A percentile compares a stretch with the other conserved stretches of the same genome.
Evolutionary conservation across 2,888 invertebrate genomes (phyloP).

Genomic region (Dryocosmus kuriphilus): DNA sequence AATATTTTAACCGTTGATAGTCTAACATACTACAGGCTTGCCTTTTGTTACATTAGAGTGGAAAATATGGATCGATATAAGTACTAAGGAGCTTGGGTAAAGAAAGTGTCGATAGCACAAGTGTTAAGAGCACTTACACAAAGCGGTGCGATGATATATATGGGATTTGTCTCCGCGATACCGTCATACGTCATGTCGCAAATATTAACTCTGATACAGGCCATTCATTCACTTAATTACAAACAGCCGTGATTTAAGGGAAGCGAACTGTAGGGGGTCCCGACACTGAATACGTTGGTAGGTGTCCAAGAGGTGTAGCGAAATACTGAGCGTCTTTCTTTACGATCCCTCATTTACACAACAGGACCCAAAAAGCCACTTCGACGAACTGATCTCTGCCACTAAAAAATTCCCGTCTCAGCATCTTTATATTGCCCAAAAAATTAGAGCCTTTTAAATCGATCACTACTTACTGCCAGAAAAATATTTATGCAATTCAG

Average conservation of each 20-base stretch:
- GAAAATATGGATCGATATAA: background rate
- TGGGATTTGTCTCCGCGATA: conserved; percentile 77
- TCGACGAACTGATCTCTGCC: conserved; percentile 53
- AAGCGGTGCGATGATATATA: conserved; percentile 75
- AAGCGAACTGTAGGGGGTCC: conserved; percentile 72
- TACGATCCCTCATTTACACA: conserved; percentile 74
- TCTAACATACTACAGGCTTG: no score
- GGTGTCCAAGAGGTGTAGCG: conserved; percentile 69
- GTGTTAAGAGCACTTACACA: conserved; percentile 62
- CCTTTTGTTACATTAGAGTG: background rate
- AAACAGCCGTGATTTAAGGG: conserved; percentile 77
- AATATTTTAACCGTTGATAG: no score
- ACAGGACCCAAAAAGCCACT: conserved; percentile 66
- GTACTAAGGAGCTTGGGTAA: background rate
- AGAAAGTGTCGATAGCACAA: conserved; percentile 49
- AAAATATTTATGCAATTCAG: background rate
- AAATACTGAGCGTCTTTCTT: conserved; percentile 68
- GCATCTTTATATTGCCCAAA: background rate
- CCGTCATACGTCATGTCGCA: conserved; percentile 77
- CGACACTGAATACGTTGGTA: conserved; percentile 62
- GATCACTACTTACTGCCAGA: background rate
- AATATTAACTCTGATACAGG: conserved; percentile 78
- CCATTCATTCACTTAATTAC: conserved; percentile 78
- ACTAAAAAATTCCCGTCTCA: background rate
- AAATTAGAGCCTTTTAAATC: background rate